Conservation (phyloP, 2,113 vertebrate genomes). For the Furnarius figulus region DNA sequence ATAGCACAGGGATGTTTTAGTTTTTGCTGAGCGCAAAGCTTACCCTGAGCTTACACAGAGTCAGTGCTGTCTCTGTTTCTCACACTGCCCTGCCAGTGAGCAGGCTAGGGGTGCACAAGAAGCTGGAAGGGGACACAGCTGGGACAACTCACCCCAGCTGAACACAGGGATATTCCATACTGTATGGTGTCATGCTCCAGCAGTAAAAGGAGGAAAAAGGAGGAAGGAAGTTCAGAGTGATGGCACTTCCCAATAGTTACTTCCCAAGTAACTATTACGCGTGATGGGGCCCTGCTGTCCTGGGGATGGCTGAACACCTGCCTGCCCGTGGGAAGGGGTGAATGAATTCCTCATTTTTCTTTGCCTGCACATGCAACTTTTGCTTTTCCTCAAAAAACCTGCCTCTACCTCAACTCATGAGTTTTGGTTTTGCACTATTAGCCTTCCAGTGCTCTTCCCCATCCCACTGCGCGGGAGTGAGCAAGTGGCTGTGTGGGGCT, state of each 20-base stretch:
- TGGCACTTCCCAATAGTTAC: too few species aligned
- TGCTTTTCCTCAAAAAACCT: neutral
- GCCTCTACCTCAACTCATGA: neutral
- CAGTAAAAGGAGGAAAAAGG: neutral
- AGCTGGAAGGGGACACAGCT: neutral
- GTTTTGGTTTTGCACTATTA: neutral
- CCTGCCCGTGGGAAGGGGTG: neutral
- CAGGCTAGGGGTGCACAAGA: neutral
- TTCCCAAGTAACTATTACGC: neutral
- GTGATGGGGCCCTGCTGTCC: neutral
- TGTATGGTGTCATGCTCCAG: neutral
- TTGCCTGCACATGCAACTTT: neutral
- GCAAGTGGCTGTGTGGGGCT: rapidly evolving
- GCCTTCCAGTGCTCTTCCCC: neutral
- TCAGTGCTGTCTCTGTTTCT: neutral
- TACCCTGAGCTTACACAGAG: neutral
- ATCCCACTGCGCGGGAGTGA: neutral
- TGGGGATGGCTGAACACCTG: neutral
- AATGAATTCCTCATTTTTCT: neutral
- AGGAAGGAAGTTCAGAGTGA: neutral
- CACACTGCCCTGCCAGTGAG: neutral
- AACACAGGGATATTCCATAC: neutral
- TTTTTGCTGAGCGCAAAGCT: neutral
- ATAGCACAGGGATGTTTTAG: neutral
- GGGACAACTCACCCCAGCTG: neutral